Percentiles rank a stretch among this genome's conserved stretches.
phyloP scores from a whole-genome alignment of 2,888 invertebrate species.

The Brenthis ino region DNA sequence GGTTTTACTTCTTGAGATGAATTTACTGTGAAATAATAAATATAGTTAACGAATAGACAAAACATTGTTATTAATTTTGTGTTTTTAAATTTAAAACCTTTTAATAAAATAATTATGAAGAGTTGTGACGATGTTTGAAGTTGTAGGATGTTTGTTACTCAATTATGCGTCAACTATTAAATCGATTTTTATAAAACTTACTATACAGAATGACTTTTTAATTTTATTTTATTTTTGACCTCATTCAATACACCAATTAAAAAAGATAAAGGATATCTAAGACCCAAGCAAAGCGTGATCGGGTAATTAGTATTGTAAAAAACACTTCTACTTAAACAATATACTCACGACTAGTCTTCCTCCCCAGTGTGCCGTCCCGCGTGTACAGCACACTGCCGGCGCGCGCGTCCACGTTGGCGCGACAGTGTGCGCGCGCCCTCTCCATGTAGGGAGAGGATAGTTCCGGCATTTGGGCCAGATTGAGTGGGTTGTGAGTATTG shows the following conservation, averaged over 20 bases:
- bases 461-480: constrained; percentile 68
- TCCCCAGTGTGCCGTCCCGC: too few species aligned
- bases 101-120: background rate
- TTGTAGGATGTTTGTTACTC: too few species aligned
- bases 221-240: too few species aligned
- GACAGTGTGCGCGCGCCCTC: constrained; percentile 52
- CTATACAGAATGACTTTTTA: too few species aligned
- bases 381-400: constrained; percentile 52
- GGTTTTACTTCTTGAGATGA: constrained; percentile 26
- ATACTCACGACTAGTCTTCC: constrained; percentile 1
- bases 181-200: too few species aligned
- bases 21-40: constrained; percentile 20
- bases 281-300: too few species aligned
- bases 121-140: too few species aligned
- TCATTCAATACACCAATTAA: too few species aligned
- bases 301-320: background rate
- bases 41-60: background rate
- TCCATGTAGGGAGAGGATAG: constrained; percentile 47
- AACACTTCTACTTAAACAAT: background rate
- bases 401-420: constrained; percentile 68
- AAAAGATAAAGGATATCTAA: too few species aligned
- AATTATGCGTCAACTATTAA: too few species aligned
- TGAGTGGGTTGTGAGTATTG: constrained; percentile 63
- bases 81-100: too few species aligned
- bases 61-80: too few species aligned